Evolutionary conservation across 2,888 invertebrate genomes (phyloP), one percentile per base, ranked within the genome.

Genomic region (Melangyna quadrimaculata): DNA sequence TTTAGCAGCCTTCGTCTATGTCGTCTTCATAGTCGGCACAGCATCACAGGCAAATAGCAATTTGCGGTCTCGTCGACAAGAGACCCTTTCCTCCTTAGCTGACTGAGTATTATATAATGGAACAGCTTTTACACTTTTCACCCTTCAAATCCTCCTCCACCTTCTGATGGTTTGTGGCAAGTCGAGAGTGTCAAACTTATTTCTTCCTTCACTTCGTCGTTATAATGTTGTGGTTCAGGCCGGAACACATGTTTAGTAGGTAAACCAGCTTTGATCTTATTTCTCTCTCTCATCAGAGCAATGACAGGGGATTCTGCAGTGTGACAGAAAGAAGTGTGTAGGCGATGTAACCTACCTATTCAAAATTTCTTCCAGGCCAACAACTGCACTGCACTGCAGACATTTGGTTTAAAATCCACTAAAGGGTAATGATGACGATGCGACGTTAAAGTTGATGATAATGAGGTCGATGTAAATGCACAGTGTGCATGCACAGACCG

Each of bases 1-100:
- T 65, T 59, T 22, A n/a, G n/a, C 22, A 55, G 17, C 29, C 17
- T 61, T 24, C 7, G 2, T 37, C 8, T 9, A 5, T 27, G 3
- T 19, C 22, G 43, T 59, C 14, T 1, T 35, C 57, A 12, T 32
- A 12, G 61, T 32, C 45, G n/a, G 14, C 48, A 48, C 43, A 29
- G 24, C 48, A 57, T 75, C 37, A 19, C 35, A 61, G 43, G 51
- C 61, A 69, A 53, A 63, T 78, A 59, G 48, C 63, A 73, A 78
- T 73, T 82, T 82, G 78, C 59, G 82, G 78, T 65, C 19, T 53
- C 37, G 63, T 70, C 63, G 63, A 55, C 74, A 37, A 43, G 48
- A 22, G 19, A 51, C 43, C 67, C 40, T 40, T 53, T 51, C 12
- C 22, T 59, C 45, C n/a, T 67, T 14, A 24, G 45, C 24, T 59